Evolutionary conservation across 1,140 invertebrate species (phyloP), one percentile per base, ranked within the genome.

Genomic region (Bathynomus jamesi): DNA sequence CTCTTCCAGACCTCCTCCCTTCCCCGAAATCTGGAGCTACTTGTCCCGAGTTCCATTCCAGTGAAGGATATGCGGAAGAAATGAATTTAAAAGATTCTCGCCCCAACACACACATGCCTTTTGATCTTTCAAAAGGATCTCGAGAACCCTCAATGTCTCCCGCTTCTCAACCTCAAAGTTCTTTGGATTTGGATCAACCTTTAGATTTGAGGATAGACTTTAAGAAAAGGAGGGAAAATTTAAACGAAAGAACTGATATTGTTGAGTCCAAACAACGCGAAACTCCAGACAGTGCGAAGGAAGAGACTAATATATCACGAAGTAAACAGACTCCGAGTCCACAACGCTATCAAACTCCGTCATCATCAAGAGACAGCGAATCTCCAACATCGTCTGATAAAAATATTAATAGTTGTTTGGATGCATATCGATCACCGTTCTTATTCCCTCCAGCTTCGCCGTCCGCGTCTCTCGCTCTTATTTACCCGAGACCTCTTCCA

Each of bases 11-110:
- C 40, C 53, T 69, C n/a, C 67, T 69, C 3, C 67, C 67, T 27
- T 69, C 67, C n/a, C 67, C 67, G 3, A 69, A 61, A 61, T 61
- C 67, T 21, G 67, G 53, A 17, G 60, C 67, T 21, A 53, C 53
- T 10, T 69, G 67, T 62, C 67, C 67, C 7, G 67, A 69, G 17
- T 28, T 31, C 5, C 67, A 69, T 61, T 28, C 40, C 8, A 10
- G 21, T 53, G 40, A 53, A 11, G 21, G 40, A 21, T 53, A 53
- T 53, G 40, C 40, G 40, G 40, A 53, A 53, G 40, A 21, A 5
- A 53, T 53, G 40, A 53, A 5, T 5, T 17, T 53, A 5, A 53
- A 53, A 53, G 21, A 53, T 53, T 17, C 21, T 17, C 13, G 21
- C 40, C 13, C 40, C 13, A 53, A 21, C 5, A 3, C 40, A 17